phyloP scores from a whole-genome alignment of 1,140 invertebrate genomes.

The Cyrtorhinus lividipennis region DNA sequence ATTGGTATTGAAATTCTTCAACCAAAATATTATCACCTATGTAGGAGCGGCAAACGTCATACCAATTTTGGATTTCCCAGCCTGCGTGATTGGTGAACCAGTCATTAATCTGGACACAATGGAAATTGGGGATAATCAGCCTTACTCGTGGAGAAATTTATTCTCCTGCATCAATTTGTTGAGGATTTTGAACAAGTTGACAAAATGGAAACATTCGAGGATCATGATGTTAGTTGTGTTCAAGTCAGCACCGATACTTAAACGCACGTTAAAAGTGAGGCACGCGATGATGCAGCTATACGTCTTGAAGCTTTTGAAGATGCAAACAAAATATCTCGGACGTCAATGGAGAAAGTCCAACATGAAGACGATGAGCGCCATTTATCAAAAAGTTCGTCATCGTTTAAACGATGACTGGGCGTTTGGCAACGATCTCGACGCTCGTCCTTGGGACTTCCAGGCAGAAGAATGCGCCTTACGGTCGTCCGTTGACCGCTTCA shows the following conservation, averaged over 20 bases:
- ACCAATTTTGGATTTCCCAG: conserved; percentile 86
- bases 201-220: conserved; percentile 98
- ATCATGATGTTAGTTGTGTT: conserved; percentile 99
- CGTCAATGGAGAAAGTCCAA: conserved; percentile 98
- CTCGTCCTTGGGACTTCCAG: conserved; percentile 96
- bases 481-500: conserved; percentile 88
- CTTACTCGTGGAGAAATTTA: conserved; percentile 93
- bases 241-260: conserved; percentile 96
- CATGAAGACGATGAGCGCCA: conserved; percentile 99
- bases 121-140: conserved; percentile 72
- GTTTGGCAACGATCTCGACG: conserved; percentile 95
- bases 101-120: conserved; percentile 87
- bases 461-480: conserved; percentile 91
- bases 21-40: conserved; percentile 94
- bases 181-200: conserved; percentile 94
- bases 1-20: conserved; percentile 95
- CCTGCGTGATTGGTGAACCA: conserved; percentile 89
- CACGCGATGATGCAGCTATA: conserved; percentile 98
- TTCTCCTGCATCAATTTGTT: conserved; percentile 97
- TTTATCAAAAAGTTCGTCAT: conserved; percentile 92
- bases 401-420: conserved; percentile 99
- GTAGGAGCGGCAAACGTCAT: conserved; percentile 91
- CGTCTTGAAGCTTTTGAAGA: conserved; percentile 93
- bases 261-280: conserved; percentile 85
- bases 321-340: conserved; percentile 99